Percentiles rank a stretch among this genome's conserved stretches.
Conservation (phyloP, 92 coral and sea anemone species). For the Bergia sp. region DNA sequence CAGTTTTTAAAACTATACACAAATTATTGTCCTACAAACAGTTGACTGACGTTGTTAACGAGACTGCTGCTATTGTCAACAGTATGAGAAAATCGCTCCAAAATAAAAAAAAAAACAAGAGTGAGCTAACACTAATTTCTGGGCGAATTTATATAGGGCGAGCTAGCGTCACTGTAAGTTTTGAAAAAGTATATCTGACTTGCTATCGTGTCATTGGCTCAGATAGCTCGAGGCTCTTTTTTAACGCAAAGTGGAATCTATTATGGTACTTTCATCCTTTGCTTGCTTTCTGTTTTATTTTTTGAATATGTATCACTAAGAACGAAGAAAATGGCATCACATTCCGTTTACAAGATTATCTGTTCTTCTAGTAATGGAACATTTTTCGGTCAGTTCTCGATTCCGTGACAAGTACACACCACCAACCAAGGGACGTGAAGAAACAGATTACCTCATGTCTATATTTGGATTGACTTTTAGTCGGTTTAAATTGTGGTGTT, state of each 20-base stretch:
- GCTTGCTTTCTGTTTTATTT: not conserved
- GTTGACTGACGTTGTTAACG: not conserved
- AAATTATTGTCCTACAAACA: not conserved
- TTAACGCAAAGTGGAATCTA: no score
- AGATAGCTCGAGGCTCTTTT: not conserved
- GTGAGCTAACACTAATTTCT: not conserved
- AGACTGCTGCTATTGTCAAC: not conserved
- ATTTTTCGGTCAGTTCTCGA: not conserved
- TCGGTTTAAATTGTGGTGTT: not conserved
- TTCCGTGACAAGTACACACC: slow-evolving; percentile 5
- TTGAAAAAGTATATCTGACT: not conserved
- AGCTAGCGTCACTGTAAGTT: not conserved
- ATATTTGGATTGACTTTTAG: slow-evolving; percentile 4
- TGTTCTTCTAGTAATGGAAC: not conserved
- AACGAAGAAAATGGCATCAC: not conserved
- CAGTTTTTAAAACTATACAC: not conserved
- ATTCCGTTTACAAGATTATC: no score
- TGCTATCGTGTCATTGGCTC: not conserved
- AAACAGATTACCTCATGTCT: slow-evolving; percentile 19
- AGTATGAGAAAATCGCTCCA: not conserved
- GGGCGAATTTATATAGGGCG: not conserved
- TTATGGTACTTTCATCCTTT: not conserved
- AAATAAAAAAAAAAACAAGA: no score
- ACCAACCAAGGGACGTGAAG: not conserved
- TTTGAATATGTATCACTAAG: not conserved